Conservation (phyloP, 2,113 vertebrate genomes). For the Caretta caretta region DNA sequence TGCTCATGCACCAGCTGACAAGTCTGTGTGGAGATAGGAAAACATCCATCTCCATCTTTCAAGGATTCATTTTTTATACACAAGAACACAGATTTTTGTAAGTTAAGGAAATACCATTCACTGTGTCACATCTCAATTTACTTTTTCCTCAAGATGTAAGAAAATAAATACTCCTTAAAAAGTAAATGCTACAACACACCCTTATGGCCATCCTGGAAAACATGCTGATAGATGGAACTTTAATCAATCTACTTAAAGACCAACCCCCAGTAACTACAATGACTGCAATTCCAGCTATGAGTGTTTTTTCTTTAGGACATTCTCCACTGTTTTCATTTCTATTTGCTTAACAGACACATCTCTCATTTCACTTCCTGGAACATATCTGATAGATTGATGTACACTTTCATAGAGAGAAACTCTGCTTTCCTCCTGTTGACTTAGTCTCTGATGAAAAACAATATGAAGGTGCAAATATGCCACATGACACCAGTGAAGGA, state of each 20-base stretch:
- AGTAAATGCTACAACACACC: constrained; percentile 58
- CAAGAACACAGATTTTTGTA: constrained; percentile 13
- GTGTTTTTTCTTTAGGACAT: constrained; percentile 58
- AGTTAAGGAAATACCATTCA: constrained; percentile 44
- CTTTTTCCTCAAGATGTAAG: constrained; percentile 51
- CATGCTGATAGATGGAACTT: constrained; percentile 75
- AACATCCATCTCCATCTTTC: constrained; percentile 19
- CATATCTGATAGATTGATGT: constrained; percentile 58
- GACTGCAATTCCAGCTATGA: constrained; percentile 78
- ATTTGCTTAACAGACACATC: constrained; percentile 69
- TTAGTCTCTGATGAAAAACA: constrained; percentile 69
- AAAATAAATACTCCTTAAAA: constrained; percentile 65
- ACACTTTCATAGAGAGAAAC: constrained; percentile 57
- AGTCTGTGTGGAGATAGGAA: not conserved
- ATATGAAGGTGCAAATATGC: not conserved
- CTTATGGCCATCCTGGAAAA: constrained; percentile 78
- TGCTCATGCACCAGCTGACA: not conserved
- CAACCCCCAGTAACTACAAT: constrained; percentile 69
- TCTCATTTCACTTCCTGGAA: constrained; percentile 65
- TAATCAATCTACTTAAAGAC: constrained; percentile 71
- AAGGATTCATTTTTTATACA: not conserved
- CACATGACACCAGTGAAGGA: not conserved
- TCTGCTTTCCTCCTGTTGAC: constrained; percentile 65
- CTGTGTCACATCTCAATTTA: constrained; percentile 59
- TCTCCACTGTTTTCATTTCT: constrained; percentile 63